Evolutionary conservation across 2,113 vertebrate species (phyloP).

Genomic region (Elgaria multicarinata): DNA sequence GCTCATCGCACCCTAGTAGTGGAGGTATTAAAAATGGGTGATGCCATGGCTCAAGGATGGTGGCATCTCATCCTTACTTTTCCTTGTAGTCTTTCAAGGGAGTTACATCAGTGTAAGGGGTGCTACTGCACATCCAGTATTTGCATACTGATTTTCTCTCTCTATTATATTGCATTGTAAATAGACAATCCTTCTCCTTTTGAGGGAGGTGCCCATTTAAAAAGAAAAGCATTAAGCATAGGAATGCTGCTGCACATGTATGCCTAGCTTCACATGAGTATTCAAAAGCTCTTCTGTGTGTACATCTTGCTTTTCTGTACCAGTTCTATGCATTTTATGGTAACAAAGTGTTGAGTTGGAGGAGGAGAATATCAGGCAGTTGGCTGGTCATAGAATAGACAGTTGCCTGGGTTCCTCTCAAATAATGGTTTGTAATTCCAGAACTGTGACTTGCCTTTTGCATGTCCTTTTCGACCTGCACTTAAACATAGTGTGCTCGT

Average conservation of each 20-base stretch:
- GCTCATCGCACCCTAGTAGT: neutral
- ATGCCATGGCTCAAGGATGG: neutral
- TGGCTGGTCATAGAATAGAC: neutral
- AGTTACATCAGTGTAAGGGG: neutral
- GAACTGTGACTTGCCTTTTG: neutral
- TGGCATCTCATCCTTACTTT: neutral
- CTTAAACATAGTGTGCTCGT: no score
- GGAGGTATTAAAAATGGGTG: neutral
- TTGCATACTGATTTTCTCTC: neutral
- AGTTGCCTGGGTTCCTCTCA: neutral
- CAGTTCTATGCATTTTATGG: neutral
- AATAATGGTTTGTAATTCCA: neutral
- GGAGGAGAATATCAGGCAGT: no score
- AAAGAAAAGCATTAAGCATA: neutral
- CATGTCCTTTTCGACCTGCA: neutral
- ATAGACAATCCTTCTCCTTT: neutral
- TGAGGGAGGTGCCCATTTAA: neutral
- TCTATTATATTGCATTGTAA: neutral
- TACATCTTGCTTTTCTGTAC: neutral
- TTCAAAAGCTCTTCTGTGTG: neutral
- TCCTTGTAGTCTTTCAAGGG: neutral
- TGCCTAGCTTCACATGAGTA: neutral
- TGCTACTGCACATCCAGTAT: neutral
- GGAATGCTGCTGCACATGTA: neutral
- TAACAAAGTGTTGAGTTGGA: neutral